Evolutionary conservation across 2,113 vertebrate genomes (phyloP).

Genomic region (Miniopterus natalensis): DNA sequence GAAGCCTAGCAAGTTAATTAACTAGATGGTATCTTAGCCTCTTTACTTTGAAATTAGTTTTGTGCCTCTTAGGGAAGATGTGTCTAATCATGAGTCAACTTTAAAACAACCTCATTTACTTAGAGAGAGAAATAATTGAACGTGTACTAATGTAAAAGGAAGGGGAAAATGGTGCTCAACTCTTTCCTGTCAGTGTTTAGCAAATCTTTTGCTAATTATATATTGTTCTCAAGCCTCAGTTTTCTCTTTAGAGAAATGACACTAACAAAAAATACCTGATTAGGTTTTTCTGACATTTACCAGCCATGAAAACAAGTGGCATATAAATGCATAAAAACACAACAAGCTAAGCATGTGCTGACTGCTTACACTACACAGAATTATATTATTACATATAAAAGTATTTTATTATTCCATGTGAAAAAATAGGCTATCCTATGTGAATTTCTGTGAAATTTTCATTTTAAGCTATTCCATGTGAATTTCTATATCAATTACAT

Average conservation of each 20-base stretch:
- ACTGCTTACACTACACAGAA: neutral
- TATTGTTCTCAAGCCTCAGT: neutral
- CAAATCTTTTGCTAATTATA: neutral
- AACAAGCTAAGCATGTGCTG: neutral
- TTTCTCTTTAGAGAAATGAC: conserved; percentile 41
- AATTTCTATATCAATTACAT: neutral
- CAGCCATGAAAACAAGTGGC: neutral
- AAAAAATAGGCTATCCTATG: neutral
- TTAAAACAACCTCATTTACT: conserved; percentile 25
- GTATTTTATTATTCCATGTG: neutral
- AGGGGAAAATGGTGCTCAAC: neutral
- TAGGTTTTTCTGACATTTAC: neutral
- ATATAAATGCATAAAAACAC: neutral
- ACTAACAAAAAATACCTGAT: neutral
- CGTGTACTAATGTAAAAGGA: neutral
- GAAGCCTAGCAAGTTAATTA: neutral
- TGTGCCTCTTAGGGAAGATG: neutral
- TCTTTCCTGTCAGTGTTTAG: neutral
- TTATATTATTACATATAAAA: neutral
- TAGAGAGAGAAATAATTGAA: conserved; percentile 12
- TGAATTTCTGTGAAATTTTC: conserved; percentile 18
- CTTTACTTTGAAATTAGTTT: neutral
- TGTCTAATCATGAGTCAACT: neutral
- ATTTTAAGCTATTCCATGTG: neutral
- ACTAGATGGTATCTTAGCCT: neutral